Percentiles rank a stretch among this genome's conserved stretches.
These are phyloP conservation scores for Rhingia rostrata DNA, from an alignment of 2,888 invertebrate species.

Conservation along the genomic window DNA sequence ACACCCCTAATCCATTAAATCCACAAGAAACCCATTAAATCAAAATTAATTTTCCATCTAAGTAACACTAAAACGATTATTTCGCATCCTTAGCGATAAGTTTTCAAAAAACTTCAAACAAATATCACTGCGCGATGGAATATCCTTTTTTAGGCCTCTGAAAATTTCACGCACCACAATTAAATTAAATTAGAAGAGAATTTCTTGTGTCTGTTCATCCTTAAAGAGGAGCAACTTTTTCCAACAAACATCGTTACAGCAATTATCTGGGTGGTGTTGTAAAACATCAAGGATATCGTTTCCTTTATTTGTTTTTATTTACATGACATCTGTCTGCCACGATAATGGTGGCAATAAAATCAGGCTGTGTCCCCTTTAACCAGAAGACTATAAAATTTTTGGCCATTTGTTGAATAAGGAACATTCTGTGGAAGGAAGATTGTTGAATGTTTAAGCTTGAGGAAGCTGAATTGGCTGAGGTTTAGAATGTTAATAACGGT, in stretches of 20 bases:
- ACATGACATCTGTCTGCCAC: slow-evolving; percentile 42
- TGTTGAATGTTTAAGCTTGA: slow-evolving; percentile 8
- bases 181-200: slow-evolving; percentile 31
- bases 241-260: slow-evolving; percentile 35
- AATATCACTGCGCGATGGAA: background rate
- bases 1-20: slow-evolving; percentile 21
- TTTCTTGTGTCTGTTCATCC: background rate
- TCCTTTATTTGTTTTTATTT: slow-evolving; percentile 6
- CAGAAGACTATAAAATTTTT: slow-evolving; percentile 37
- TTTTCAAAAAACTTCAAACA: slow-evolving; percentile 5
- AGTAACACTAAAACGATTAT: slow-evolving; percentile 34
- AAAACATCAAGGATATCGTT: slow-evolving; percentile 8
- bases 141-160: background rate
- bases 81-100: background rate
- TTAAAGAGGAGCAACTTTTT: slow-evolving; percentile 19
- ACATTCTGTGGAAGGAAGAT: slow-evolving; percentile 14
- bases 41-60: slow-evolving; percentile 58
- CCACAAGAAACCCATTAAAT: slow-evolving; percentile 27
- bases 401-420: slow-evolving; percentile 33
- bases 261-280: slow-evolving; percentile 34
- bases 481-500: slow-evolving; percentile 52
- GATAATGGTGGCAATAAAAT: slow-evolving; percentile 25
- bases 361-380: slow-evolving; percentile 17
- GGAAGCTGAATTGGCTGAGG: slow-evolving; percentile 18
- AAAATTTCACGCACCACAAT: slow-evolving; percentile 23